Conservation (phyloP, 1,140 invertebrate genomes). For the Helicoverpa zea region DNA sequence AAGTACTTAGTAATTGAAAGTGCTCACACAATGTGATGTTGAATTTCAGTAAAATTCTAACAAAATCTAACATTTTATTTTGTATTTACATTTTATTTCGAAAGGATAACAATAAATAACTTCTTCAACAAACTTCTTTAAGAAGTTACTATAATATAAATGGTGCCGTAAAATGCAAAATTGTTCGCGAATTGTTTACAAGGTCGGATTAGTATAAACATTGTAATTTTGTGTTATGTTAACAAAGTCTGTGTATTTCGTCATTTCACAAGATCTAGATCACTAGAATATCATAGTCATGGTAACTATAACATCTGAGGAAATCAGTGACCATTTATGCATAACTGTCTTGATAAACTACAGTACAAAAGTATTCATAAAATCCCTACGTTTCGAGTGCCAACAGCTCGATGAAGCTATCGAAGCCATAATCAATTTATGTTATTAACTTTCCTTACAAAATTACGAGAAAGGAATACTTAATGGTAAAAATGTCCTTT, state of each 20-base stretch:
- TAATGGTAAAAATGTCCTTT: no score
- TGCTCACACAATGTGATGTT: background rate
- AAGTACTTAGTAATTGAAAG: background rate
- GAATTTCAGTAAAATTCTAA: conserved; percentile 10
- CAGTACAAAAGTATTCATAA: background rate
- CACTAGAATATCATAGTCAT: background rate
- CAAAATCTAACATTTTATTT: background rate
- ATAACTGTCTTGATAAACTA: background rate
- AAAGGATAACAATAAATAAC: background rate
- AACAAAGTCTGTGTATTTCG: background rate
- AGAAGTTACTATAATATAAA: background rate
- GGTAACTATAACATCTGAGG: background rate
- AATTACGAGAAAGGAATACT: no score
- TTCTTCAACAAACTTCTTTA: conserved; percentile 11
- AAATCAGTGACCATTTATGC: background rate
- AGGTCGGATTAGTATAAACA: background rate
- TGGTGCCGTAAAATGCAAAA: background rate
- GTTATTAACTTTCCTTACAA: no score
- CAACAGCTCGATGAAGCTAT: no score
- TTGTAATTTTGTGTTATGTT: background rate
- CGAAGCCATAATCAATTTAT: no score
- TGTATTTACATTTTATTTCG: conserved; percentile 18
- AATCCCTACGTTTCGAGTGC: background rate
- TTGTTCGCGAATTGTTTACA: background rate
- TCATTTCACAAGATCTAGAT: background rate